These are phyloP conservation scores for Hydropsyche tenuis DNA, from an alignment of 1,140 invertebrate genomes.

Conservation along the genomic window DNA sequence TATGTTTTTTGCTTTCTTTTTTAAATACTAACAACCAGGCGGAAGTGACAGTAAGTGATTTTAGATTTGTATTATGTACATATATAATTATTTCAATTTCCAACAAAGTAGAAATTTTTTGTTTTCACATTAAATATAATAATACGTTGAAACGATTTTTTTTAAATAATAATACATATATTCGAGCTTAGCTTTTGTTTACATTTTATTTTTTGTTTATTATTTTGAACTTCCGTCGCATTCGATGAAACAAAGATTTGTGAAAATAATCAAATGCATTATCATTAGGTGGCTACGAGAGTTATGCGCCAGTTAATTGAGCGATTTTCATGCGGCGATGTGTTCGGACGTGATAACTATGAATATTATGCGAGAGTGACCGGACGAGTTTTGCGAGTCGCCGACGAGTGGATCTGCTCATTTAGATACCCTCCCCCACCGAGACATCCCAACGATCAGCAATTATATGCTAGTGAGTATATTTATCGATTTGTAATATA, in stretches of 20 bases:
- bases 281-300: conserved; percentile 81
- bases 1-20: conserved; percentile 49
- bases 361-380: conserved; percentile 96
- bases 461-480: conserved; percentile 75
- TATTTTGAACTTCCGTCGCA: neutral
- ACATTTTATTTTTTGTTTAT: neutral
- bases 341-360: conserved; percentile 96
- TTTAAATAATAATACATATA: too few species aligned
- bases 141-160: too few species aligned
- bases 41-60: conserved; percentile 63
- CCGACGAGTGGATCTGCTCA: conserved; percentile 94
- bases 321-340: conserved; percentile 92
- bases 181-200: too few species aligned
- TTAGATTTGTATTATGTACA: conserved; percentile 6
- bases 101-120: neutral
- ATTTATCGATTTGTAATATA: neutral
- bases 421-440: conserved; percentile 89
- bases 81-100: neutral
- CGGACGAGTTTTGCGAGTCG: conserved; percentile 88
- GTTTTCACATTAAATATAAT: too few species aligned
- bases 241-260: too few species aligned
- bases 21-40: conserved; percentile 55
- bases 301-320: conserved; percentile 97
- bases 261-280: too few species aligned
- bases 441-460: conserved; percentile 60